A percentile compares a stretch with the other conserved stretches of the same genome.
phyloP scores from a whole-genome alignment of 2,888 invertebrate genomes.

The Anagyrus pseudococci region DNA sequence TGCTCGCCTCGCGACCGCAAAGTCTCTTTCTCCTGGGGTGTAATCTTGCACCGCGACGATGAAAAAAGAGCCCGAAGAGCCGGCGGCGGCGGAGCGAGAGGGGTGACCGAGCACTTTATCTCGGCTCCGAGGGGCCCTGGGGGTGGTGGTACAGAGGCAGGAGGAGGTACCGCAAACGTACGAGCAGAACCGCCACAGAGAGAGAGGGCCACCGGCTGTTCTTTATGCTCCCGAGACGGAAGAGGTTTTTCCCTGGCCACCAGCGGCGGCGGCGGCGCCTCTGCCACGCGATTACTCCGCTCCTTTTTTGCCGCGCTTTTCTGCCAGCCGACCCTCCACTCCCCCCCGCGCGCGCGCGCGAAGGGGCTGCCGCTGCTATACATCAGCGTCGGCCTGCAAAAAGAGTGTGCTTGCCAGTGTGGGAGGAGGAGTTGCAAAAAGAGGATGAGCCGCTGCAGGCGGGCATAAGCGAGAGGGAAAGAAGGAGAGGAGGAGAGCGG shows the following conservation, averaged over 20 bases:
- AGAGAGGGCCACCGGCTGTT: neutral
- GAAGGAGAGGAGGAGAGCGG: neutral
- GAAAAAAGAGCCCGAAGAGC: neutral
- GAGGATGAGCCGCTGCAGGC: too few relatives aligned
- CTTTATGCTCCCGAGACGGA: slow-evolving; percentile 10
- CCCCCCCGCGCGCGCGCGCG: too few relatives aligned
- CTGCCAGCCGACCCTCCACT: too few relatives aligned
- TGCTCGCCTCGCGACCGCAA: slow-evolving; percentile 9
- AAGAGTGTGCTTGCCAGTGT: neutral
- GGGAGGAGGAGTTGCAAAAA: neutral
- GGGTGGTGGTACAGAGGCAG: too few relatives aligned
- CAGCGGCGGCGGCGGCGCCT: too few relatives aligned
- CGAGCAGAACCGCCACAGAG: neutral
- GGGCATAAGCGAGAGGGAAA: neutral
- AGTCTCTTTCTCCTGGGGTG: slow-evolving; percentile 12
- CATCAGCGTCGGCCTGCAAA: too few relatives aligned
- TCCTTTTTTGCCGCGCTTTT: too few relatives aligned
- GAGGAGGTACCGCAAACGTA: too few relatives aligned
- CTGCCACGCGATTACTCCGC: too few relatives aligned
- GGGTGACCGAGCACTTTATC: neutral
- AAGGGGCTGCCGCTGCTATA: too few relatives aligned
- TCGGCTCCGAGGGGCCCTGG: neutral
- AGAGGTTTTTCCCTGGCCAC: neutral
- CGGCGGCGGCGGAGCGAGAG: neutral
- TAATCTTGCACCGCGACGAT: slow-evolving; percentile 22